A percentile compares a stretch with the other conserved stretches of the same genome.
These are phyloP conservation scores for Opisthograptis luteolata DNA, from an alignment of 2,888 invertebrate species.

Conservation along the genomic window DNA sequence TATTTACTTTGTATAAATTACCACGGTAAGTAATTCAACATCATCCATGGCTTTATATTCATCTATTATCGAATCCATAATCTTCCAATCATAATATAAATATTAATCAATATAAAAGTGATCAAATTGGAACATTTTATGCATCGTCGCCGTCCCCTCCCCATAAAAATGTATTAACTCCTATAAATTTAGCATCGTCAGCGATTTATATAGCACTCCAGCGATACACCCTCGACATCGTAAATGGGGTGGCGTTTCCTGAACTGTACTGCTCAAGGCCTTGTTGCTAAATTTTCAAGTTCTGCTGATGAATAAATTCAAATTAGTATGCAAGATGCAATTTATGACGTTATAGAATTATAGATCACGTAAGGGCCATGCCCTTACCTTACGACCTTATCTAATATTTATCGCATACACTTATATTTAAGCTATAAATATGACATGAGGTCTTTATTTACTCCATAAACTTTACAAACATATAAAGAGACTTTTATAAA, in stretches of 20 bases:
- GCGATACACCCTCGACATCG: constrained; percentile 66
- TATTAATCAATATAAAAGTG: constrained; percentile 31
- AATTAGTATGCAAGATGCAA: no score
- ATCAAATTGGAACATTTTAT: constrained; percentile 59
- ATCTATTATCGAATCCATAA: constrained; percentile 31
- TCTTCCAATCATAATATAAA: constrained; percentile 37
- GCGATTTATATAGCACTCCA: constrained; percentile 74
- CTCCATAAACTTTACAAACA: no score
- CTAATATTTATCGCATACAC: no score
- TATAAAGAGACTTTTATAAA: no score
- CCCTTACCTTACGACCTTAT: no score
- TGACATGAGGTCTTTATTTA: no score
- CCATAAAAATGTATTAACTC: constrained; percentile 77
- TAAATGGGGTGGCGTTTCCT: constrained; percentile 63
- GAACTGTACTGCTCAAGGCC: constrained; percentile 7
- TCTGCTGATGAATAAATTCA: no score
- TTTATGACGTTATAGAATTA: no score
- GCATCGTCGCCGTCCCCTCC: constrained; percentile 54
- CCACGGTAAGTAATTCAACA: neutral
- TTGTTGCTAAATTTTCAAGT: constrained; percentile 49
- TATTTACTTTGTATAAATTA: no score
- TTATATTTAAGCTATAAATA: no score
- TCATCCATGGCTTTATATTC: neutral
- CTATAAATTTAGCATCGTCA: constrained; percentile 75
- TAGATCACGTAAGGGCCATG: no score